A percentile compares a stretch with the other conserved stretches of the same genome.
Evolutionary conservation across 2,888 invertebrate species (phyloP).

Genomic region (Seira sanloemensis): DNA sequence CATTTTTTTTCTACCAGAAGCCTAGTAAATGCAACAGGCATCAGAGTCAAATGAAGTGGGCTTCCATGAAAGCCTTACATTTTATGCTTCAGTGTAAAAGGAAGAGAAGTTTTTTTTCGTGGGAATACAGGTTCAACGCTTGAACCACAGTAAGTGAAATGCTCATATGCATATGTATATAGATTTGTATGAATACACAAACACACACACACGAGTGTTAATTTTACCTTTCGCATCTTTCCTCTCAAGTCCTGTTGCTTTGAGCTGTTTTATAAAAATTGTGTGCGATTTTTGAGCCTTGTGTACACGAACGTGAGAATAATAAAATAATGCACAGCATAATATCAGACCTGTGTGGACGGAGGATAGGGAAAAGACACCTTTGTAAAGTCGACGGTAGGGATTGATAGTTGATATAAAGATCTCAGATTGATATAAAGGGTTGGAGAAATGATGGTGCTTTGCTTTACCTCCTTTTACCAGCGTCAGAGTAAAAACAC

Average conservation of each 20-base stretch:
- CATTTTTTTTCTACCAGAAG: no score
- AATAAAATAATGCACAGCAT: background rate
- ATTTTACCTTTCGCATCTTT: background rate
- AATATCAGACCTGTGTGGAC: no score
- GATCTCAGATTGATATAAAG: background rate
- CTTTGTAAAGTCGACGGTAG: background rate
- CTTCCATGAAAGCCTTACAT: conserved; percentile 35
- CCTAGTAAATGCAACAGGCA: conserved; percentile 15
- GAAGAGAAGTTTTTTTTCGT: background rate
- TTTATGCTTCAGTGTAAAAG: background rate
- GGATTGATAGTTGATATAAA: background rate
- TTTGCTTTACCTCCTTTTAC: background rate
- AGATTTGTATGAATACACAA: conserved; percentile 18
- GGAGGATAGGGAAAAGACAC: background rate
- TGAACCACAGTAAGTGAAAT: conserved; percentile 8
- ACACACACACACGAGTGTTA: background rate
- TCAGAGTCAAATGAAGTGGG: background rate
- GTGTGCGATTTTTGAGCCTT: no score
- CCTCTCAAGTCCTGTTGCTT: conserved; percentile 4
- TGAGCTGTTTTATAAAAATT: background rate
- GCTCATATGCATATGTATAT: conserved; percentile 8
- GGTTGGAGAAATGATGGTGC: background rate
- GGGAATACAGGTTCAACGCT: conserved; percentile 4
- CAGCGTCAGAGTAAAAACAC: no score
- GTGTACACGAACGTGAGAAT: background rate